Base-by-base conservation (phyloP, 64 coral and sea anemone genomes). In the Pocillopora verrucosa region DNA sequence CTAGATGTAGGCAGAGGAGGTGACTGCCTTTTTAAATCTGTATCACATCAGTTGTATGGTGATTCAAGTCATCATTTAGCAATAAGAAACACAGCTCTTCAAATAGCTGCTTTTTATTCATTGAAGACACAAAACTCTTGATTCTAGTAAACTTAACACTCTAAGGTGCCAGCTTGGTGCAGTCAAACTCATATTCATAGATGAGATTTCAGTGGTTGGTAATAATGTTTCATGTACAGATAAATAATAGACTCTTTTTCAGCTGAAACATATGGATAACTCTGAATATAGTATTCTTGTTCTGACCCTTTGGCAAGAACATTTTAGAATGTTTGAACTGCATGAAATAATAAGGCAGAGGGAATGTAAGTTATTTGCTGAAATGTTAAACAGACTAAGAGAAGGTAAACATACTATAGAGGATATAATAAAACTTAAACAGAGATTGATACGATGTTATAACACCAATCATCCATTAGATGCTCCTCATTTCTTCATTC, bases 21-120 rank as follows among this genome's bases (percentile, higher is more conserved):
- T 16, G 20, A 64, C 20, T 64, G 61, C 61, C 20, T 82, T 25
- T 82, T 82, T 82, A 41, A 82, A 17, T 41, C 22, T 34, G 26
- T 82, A 56, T 82, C 80, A 15, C 80, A 82, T 34, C 80, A 82
- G 19, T 59, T 82, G 56, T 82, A 56, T 58, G 58, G 20, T 30
- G 24, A 82, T 82, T 59, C 80, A 82, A 57, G n/a, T 16, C 80
- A 82, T 82, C 80, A 82, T 82, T 82, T 82, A 56, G 13, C 58
- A 16, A 82, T 82, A 56, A 82, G 80, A 61, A 58, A 41, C n/a
- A 24, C 58, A 60, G 82, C 82, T 10, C 68, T 86, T 41, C 65
- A 86, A 56, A 86, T 86, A 20, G 4, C 82, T 1, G 62, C 59
- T 26, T 17, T 86, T 86, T 86, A 61, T 67, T 30, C 34, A 86